Conservation (phyloP, 2,888 invertebrate genomes). For the Thera obeliscata region DNA sequence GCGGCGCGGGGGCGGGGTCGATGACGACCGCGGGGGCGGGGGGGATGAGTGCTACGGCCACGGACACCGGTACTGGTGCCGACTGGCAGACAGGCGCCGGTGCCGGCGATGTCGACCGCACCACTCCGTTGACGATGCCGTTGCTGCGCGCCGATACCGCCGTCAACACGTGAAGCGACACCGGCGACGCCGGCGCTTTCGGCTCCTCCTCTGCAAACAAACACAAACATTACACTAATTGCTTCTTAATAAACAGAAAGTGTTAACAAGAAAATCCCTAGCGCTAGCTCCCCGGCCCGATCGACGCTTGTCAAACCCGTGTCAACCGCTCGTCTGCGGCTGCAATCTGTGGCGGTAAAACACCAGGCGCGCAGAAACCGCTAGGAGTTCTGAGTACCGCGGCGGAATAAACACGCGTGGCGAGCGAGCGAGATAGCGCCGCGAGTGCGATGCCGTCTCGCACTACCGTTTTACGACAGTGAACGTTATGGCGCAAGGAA, state of each 20-base stretch:
- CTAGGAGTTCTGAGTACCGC: constrained; percentile 52
- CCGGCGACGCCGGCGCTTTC: constrained; percentile 69
- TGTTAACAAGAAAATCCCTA: constrained; percentile 34
- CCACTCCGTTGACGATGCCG: constrained; percentile 60
- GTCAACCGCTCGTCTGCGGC: constrained; percentile 79
- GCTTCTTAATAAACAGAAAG: constrained; percentile 27
- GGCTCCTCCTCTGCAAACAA: constrained; percentile 81
- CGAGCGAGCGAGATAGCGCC: constrained; percentile 53
- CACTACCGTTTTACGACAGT: constrained; percentile 46
- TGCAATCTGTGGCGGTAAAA: constrained; percentile 83
- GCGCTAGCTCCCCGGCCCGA: constrained; percentile 46
- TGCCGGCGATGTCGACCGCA: constrained; percentile 49
- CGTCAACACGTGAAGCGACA: constrained; percentile 73
- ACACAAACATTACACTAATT: constrained; percentile 44
- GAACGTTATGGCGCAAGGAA: constrained; percentile 43
- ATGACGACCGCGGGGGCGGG: constrained; percentile 48
- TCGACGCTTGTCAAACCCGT: constrained; percentile 78
- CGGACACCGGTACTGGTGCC: constrained; percentile 44
- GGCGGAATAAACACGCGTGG: constrained; percentile 54
- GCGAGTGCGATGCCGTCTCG: constrained; percentile 45
- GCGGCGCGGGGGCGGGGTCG: constrained; percentile 59
- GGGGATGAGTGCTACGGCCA: constrained; percentile 30
- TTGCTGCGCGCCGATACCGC: constrained; percentile 69
- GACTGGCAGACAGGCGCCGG: constrained; percentile 43
- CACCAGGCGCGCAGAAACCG: constrained; percentile 74